phyloP scores from a whole-genome alignment of 2,113 vertebrate species.

The Oncorhynchus gorbuscha region DNA sequence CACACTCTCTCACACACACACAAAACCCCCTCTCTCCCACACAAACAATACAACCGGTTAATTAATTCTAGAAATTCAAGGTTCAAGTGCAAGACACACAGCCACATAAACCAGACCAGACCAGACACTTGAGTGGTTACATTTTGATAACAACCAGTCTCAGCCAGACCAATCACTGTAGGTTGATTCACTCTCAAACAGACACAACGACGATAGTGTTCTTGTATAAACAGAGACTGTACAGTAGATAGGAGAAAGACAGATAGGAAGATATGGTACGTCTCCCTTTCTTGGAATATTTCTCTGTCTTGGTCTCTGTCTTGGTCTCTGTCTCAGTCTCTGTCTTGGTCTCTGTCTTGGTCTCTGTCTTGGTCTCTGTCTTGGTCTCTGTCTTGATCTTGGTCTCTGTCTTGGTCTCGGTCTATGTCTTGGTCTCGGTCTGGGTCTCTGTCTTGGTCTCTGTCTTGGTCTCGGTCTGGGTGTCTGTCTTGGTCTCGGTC shows the following conservation, averaged over 20 bases:
- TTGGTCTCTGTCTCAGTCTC: no score
- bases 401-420: fast-evolving
- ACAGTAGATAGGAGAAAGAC: slow-evolving; percentile 16
- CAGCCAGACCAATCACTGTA: slow-evolving; percentile 31
- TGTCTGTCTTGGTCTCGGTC: no score
- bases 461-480: no score
- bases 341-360: no score
- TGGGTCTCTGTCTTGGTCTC: fast-evolving
- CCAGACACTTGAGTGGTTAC: not conserved
- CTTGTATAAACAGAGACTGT: slow-evolving; percentile 41
- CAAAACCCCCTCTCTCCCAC: not conserved
- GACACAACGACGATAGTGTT: slow-evolving; percentile 17
- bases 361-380: no score
- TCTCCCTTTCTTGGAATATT: not conserved
- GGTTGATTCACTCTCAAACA: slow-evolving; percentile 41
- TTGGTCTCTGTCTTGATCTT: no score
- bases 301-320: no score
- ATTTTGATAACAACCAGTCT: slow-evolving; percentile 30
- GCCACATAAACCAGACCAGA: not conserved
- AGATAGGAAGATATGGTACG: slow-evolving; percentile 6
- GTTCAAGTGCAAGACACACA: not conserved
- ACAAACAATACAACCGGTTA: not conserved
- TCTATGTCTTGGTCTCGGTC: fast-evolving
- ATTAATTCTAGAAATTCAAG: not conserved
- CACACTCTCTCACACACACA: no score